A percentile compares a stretch with the other conserved stretches of the same genome.
These are phyloP conservation scores for Ondatra zibethicus DNA, from an alignment of 2,113 vertebrate species.

Conservation along the genomic window DNA sequence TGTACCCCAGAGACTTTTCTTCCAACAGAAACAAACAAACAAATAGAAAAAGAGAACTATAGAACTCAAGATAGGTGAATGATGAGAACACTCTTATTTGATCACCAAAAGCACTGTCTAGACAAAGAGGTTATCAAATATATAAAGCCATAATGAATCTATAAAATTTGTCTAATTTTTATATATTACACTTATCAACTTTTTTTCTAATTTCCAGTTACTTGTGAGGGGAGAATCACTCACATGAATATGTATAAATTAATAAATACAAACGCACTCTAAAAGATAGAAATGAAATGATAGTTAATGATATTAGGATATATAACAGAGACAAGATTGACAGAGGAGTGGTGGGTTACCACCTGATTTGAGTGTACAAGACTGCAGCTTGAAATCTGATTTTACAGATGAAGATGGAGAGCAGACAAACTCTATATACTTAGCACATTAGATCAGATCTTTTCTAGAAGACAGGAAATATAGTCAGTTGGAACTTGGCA, in stretches of 20 bases:
- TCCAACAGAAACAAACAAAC: neutral
- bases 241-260: neutral
- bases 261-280: neutral
- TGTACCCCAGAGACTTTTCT: neutral
- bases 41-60: neutral
- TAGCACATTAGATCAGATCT: neutral
- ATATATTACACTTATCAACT: neutral
- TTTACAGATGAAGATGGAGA: neutral
- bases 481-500: neutral
- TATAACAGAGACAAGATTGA: neutral
- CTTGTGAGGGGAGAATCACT: neutral
- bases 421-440: too few species aligned
- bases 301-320: neutral
- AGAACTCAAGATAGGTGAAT: neutral
- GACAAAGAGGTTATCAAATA: neutral
- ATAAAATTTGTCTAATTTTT: neutral
- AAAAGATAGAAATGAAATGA: neutral
- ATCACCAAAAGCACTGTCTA: neutral
- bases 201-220: neutral
- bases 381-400: neutral
- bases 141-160: neutral
- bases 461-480: neutral
- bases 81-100: neutral
- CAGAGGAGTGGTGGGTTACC: neutral
- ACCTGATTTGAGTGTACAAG: neutral